Evolutionary conservation across 2,888 invertebrate genomes (phyloP).

Genomic region (Amphimallon solstitiale): DNA sequence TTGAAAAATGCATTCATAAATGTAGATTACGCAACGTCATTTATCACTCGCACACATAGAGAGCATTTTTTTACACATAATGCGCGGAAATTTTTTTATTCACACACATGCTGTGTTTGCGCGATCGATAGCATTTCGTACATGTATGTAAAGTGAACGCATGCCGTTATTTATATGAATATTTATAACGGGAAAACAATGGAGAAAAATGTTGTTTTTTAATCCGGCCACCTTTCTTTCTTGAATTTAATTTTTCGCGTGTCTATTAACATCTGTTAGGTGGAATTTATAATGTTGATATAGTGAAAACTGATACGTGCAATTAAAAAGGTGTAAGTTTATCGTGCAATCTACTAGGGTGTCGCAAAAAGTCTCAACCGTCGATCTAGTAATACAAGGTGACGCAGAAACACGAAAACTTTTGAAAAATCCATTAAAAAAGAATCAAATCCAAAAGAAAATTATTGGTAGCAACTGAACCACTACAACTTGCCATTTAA

Average conservation of each 20-base stretch:
- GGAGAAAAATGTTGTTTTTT: constrained; percentile 8
- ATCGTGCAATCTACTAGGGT: not conserved
- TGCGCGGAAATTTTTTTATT: constrained; percentile 22
- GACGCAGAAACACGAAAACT: no score
- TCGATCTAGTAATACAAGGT: no score
- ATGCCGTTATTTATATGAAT: not conserved
- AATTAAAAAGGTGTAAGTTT: constrained; percentile 1
- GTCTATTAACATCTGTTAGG: not conserved
- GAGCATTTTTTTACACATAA: constrained; percentile 10
- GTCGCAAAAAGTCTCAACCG: not conserved
- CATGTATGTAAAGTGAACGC: not conserved
- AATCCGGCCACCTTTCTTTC: no score
- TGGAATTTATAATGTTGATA: no score
- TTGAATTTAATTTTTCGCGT: not conserved
- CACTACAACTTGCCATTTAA: no score
- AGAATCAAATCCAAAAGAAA: no score
- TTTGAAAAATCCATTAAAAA: no score
- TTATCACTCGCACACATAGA: constrained; percentile 5
- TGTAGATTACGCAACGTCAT: constrained; percentile 38
- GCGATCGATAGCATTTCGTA: not conserved
- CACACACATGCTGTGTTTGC: constrained; percentile 1
- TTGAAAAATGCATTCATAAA: constrained; percentile 42
- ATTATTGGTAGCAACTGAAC: no score
- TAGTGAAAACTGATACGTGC: not conserved
- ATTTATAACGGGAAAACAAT: constrained; percentile 9